phyloP scores from a whole-genome alignment of 2,797 vertebrate species.

The Synanceia verrucosa region DNA sequence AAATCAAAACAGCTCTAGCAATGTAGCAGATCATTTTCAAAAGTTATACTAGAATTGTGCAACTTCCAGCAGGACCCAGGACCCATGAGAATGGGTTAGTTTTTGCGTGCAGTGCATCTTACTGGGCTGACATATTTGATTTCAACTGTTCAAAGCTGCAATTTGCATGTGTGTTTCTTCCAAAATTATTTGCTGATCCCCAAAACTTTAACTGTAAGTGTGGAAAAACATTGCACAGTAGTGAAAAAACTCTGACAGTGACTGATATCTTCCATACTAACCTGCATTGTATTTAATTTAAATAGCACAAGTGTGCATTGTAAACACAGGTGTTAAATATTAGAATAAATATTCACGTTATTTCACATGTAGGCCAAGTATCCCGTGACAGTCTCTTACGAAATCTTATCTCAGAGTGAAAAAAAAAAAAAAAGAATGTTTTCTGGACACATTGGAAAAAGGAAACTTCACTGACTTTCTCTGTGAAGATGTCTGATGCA shows the following conservation, averaged over 20 bases:
- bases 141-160: neutral
- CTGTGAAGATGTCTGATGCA: slow-evolving; percentile 21
- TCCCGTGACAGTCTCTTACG: neutral
- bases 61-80: neutral
- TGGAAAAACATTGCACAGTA: neutral
- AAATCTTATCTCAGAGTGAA: neutral
- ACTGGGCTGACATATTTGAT: neutral
- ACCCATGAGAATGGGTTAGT: neutral
- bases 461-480: slow-evolving; percentile 12
- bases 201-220: neutral
- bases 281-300: neutral
- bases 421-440: neutral
- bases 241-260: neutral
- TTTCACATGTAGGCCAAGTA: neutral
- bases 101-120: neutral
- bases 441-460: slow-evolving; percentile 24
- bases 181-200: neutral
- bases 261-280: neutral
- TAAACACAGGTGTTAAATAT: neutral
- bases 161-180: neutral
- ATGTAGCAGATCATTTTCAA: neutral
- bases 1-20: neutral
- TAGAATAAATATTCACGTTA: neutral
- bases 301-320: neutral
- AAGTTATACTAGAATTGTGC: neutral